Evolutionary conservation across 2,797 vertebrate genomes (phyloP), one percentile per base, ranked within the genome.

Genomic region (Hoplostethus mediterraneus): DNA sequence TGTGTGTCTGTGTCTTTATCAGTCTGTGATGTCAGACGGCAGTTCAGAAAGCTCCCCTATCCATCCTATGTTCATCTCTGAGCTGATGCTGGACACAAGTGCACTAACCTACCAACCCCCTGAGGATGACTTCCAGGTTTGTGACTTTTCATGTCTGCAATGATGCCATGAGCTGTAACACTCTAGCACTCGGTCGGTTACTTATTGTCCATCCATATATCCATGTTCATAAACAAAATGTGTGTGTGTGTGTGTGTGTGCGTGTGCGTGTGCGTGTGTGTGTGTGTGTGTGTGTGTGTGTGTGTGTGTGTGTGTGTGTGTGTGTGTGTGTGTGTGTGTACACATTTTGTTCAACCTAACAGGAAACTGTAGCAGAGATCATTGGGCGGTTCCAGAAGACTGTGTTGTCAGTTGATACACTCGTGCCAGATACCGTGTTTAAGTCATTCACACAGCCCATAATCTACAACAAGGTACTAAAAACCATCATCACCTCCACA

Each of bases 81-180:
- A 97, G 67, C 80, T 98, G 72, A 88, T 94, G 57, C 79, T 97
- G 85, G 95, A 95, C 0, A 89, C 86, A 28, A 74, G 93, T 8
- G 73, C 84, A 0, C 84, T 97, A 40, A 90, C 81, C 47, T 97
- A 94, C 74, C 86, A 93, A 45, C 97, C 96, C 12, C 93, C 94
- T 47, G 68, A 93, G 49, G 93, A 96, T 25, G 81, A 94, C 45
- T 96, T 96, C 71, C 91, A 95, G 95, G 96, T 97, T 61, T 63
- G 91, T 87, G 38, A 31, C 25, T n/a, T 21, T 33, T 53, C 45
- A 64, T 25, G 42, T 69, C 66, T 68, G 40, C 6, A 12, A 63
- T 36, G 3, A 30, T 63, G 10, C 48, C 45, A 25, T 28, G 0
- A 7, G 14, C 17, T n/a, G 6, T 62, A 6, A 16, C 6, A 36